Evolutionary conservation across 2,888 invertebrate species (phyloP).

Genomic region (Thecocarcelia acutangulata): DNA sequence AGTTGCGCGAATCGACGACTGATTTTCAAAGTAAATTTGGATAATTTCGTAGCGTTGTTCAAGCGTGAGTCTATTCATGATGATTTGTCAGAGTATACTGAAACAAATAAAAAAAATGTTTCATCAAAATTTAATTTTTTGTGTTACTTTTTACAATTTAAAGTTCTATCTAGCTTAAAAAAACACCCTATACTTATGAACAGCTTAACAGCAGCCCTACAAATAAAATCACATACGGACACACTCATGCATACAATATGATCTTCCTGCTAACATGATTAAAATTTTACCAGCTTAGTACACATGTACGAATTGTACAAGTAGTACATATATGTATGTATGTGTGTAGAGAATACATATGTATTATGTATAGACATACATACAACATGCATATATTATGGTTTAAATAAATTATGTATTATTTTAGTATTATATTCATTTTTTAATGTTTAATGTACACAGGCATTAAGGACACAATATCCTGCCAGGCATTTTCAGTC

Average conservation of each 20-base stretch:
- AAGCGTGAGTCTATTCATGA: no score
- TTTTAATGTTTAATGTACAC: constrained; percentile 34
- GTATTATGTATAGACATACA: not conserved
- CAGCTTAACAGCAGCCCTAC: not conserved
- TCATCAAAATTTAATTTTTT: no score
- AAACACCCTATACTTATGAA: not conserved
- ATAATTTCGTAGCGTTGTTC: no score
- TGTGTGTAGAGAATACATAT: not conserved
- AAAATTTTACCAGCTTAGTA: constrained; percentile 52
- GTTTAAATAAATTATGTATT: constrained; percentile 52
- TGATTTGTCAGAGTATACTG: no score
- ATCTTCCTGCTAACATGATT: constrained; percentile 45
- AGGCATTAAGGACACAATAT: constrained; percentile 30
- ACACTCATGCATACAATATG: constrained; percentile 21
- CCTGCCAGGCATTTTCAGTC: constrained; percentile 14
- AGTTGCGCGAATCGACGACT: no score
- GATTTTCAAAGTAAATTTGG: no score
- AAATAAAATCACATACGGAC: constrained; percentile 21
- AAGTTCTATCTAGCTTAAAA: no score
- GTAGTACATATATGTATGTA: constrained; percentile 19
- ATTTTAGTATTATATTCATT: constrained; percentile 40
- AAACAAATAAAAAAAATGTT: no score
- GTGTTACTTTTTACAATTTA: no score
- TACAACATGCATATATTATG: not conserved
- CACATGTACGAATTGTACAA: no score